A percentile compares a stretch with the other conserved stretches of the same genome.
Conservation (phyloP, 2,888 invertebrate genomes). For the Limenitis arthemis region DNA sequence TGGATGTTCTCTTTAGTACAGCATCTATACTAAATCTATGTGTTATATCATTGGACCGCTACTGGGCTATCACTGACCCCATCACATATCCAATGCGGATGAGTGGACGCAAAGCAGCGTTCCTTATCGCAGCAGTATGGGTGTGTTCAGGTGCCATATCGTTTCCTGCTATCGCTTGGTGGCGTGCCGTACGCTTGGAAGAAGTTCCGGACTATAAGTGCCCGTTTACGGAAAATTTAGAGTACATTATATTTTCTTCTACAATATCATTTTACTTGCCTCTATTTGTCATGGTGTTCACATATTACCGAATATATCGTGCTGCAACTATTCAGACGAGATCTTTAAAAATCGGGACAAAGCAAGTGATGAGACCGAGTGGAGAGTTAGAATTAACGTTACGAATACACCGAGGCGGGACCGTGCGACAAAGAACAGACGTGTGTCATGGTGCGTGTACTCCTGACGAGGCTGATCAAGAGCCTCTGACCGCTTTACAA, state of each 20-base stretch:
- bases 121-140: constrained; percentile 96
- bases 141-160: constrained; percentile 96
- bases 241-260: constrained; percentile 97
- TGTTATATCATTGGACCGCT: constrained; percentile 95
- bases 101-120: constrained; percentile 88
- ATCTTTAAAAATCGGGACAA: constrained; percentile 92
- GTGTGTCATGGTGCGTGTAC: constrained; percentile 73
- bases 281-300: constrained; percentile 97
- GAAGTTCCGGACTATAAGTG: constrained; percentile 89
- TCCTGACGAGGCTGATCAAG: constrained; percentile 78
- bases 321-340: constrained; percentile 94
- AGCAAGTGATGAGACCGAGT: constrained; percentile 88
- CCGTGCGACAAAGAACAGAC: constrained; percentile 74
- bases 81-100: constrained; percentile 97
- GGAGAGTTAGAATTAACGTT: constrained; percentile 91
- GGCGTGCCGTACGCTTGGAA: constrained; percentile 89
- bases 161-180: constrained; percentile 98
- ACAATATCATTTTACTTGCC: constrained; percentile 98
- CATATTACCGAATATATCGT: constrained; percentile 95
- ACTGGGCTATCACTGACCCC: constrained; percentile 99
- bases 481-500: constrained; percentile 82
- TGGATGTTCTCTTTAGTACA: constrained; percentile 97
- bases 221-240: constrained; percentile 96
- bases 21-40: constrained; percentile 98
- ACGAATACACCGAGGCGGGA: constrained; percentile 94